Percentiles rank a stretch among this genome's conserved stretches.
Conservation (phyloP, 2,888 invertebrate genomes). For the Oligia fasciuncula region DNA sequence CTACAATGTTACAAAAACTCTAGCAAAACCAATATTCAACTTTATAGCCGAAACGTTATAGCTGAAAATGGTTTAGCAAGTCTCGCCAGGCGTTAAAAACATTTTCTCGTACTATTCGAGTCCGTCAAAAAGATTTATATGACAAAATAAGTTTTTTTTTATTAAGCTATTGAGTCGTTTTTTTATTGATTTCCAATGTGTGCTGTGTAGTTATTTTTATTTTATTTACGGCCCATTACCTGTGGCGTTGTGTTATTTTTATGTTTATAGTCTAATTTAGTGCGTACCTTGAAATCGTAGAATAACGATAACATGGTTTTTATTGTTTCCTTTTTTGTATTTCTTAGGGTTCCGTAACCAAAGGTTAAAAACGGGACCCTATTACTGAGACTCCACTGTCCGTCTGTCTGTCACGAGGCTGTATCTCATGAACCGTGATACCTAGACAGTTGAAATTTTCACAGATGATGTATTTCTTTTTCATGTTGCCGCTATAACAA, state of each 20-base stretch:
- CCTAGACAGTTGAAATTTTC: no score
- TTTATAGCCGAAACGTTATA: constrained; percentile 13
- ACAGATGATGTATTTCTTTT: no score
- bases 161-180: constrained; percentile 66
- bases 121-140: constrained; percentile 79
- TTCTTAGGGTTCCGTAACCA: no score
- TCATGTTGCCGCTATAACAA: no score
- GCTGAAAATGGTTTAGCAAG: constrained; percentile 30
- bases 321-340: constrained; percentile 56
- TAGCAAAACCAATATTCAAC: constrained; percentile 41
- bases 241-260: constrained; percentile 66
- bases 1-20: constrained; percentile 67
- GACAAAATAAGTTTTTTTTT: constrained; percentile 77
- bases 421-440: no score
- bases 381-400: no score
- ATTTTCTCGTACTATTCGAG: constrained; percentile 66
- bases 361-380: no score
- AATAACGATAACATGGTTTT: constrained; percentile 58
- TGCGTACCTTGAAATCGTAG: constrained; percentile 57
- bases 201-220: constrained; percentile 65
- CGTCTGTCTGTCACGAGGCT: no score
- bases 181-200: constrained; percentile 70
- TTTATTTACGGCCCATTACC: constrained; percentile 68
- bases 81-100: constrained; percentile 57
- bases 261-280: constrained; percentile 62